Evolutionary conservation across 1,140 invertebrate species (phyloP), one percentile per base, ranked within the genome.

Genomic region (Anastrepha ludens): DNA sequence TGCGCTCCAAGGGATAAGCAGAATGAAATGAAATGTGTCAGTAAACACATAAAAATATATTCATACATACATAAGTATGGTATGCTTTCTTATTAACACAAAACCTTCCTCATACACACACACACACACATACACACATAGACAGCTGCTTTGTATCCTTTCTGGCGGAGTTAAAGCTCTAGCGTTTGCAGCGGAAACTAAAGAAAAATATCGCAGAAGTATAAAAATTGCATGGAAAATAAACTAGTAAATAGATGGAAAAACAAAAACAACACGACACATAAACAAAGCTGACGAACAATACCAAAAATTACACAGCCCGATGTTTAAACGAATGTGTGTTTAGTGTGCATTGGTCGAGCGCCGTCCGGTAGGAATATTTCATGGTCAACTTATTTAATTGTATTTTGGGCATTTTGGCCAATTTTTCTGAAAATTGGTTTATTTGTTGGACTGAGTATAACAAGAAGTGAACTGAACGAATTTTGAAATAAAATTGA

Each of bases 21-120:
- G 50, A 81, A 81, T 58, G 74, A 55, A 81, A 81, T 81, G 74
- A 81, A 81, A 81, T 81, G 47, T 55, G 74, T 81, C 44, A 81
- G 74, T 81, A 20, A 81, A 58, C 47, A 78, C 47, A 50, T n/a
- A 50, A 13, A 55, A 39, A 58, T 50, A 81, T n/a, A 81, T 20
- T 55, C 9, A 47, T 81, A 29, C 17, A n/a, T 62, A 17, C 17
- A n/a, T 62, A n/a, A 11, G 8, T n/a, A 55, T 55, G 74, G 44
- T n/a, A 3, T 55, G 47, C 20, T 78, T 78, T 78, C 74, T 78
- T 78, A 78, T 78, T 78, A 78, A 78, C 74, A 78, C 74, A 74
- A 74, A 47, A 17, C 29, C 41, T 15, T 39, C 29, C 29, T 29
- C 9, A n/a, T n/a, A 29, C 29, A 29, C 1, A 29, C 29, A 29